A percentile compares a stretch with the other conserved stretches of the same genome.
These are phyloP conservation scores for Alfaro cultratus DNA, from an alignment of 2,797 vertebrate species.

Conservation along the genomic window DNA sequence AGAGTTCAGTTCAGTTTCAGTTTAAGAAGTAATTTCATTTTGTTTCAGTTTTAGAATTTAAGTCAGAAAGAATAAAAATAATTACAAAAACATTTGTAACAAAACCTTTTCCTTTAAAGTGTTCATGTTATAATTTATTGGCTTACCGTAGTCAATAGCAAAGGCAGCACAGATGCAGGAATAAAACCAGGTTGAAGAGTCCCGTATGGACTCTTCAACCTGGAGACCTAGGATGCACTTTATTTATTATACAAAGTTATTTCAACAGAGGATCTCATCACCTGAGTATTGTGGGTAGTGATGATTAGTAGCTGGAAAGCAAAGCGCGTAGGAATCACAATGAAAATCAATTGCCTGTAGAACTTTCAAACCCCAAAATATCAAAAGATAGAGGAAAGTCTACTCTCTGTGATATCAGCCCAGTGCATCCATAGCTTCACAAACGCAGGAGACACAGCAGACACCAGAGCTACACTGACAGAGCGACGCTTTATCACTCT, in stretches of 20 bases:
- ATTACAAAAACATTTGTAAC: not conserved
- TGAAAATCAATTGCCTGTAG: not conserved
- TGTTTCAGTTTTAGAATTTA: not conserved
- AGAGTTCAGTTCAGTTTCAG: not conserved
- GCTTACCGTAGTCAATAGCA: slow-evolving; percentile 80
- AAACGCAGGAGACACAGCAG: slow-evolving; percentile 79
- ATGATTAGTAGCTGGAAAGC: not conserved
- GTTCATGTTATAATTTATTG: not conserved
- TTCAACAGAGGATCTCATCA: not conserved
- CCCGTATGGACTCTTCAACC: slow-evolving; percentile 46
- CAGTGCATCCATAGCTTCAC: slow-evolving; percentile 77
- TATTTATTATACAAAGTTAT: not conserved
- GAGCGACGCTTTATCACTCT: slow-evolving; percentile 84
- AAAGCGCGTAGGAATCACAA: not conserved
- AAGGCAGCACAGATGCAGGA: slow-evolving; percentile 79
- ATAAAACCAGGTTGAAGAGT: too few relatives aligned
- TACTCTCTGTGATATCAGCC: slow-evolving; percentile 53
- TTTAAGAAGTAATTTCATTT: not conserved
- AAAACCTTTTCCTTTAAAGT: not conserved
- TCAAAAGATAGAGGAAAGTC: not conserved
- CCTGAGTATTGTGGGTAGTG: not conserved
- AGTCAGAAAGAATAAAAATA: not conserved
- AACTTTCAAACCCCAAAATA: not conserved
- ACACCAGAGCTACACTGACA: slow-evolving; percentile 84
- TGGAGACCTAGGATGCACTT: slow-evolving; percentile 6